Percentiles rank a stretch among this genome's conserved stretches.
Conservation (phyloP, 2,888 invertebrate genomes). For the Synergus umbraculus region DNA sequence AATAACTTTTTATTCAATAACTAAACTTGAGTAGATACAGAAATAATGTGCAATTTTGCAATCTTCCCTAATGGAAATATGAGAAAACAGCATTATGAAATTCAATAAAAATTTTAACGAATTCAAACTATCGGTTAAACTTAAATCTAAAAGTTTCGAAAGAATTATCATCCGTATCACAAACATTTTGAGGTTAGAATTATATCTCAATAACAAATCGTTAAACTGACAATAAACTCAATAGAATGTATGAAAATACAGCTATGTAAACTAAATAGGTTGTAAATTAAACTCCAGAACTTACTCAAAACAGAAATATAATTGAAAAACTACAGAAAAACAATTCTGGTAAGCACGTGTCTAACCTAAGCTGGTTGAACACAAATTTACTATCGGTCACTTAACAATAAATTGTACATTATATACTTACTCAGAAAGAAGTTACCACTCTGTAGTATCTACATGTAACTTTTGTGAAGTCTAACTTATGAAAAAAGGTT, state of each 20-base stretch:
- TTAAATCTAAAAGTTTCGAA: background rate
- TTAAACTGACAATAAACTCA: background rate
- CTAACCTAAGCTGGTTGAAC: background rate
- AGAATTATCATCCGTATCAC: no score
- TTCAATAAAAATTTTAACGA: no score
- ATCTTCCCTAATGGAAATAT: no score
- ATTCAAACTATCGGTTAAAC: background rate
- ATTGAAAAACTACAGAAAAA: background rate
- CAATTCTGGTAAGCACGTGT: conserved; percentile 3
- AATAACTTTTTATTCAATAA: background rate
- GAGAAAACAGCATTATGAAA: no score
- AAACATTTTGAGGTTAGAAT: background rate
- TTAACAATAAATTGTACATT: background rate
- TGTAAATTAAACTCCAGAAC: background rate
- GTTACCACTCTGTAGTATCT: background rate
- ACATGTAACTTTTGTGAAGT: background rate
- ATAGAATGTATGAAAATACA: background rate
- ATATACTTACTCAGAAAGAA: background rate
- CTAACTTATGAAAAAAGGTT: background rate
- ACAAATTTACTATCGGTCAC: background rate
- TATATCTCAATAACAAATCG: background rate
- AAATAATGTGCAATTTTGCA: no score
- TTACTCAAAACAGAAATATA: background rate
- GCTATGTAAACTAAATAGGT: no score
- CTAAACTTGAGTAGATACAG: no score